Conservation (phyloP, 1,140 invertebrate species). For the Phymastichus coffea region DNA sequence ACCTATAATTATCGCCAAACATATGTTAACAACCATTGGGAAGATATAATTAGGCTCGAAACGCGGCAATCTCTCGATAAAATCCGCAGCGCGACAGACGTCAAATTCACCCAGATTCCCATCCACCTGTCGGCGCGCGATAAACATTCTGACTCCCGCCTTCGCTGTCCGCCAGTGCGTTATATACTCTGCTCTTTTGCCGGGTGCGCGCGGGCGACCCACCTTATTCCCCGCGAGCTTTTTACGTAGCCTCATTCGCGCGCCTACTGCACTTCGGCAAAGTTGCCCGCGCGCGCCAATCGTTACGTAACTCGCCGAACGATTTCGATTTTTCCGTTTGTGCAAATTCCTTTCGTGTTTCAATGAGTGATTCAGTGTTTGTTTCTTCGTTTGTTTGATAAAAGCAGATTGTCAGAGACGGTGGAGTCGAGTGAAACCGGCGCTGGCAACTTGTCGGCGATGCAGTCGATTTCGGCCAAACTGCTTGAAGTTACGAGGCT, state of each 20-base stretch:
- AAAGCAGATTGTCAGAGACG: conserved; percentile 4
- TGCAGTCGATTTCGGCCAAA: conserved; percentile 66
- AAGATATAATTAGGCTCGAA: too few relatives aligned
- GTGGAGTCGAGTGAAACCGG: not conserved
- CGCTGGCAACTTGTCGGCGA: conserved; percentile 60
- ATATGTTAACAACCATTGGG: too few relatives aligned
- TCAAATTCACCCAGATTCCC: not conserved
- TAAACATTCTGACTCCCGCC: not conserved
- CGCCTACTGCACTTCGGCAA: not conserved
- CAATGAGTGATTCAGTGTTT: too few relatives aligned
- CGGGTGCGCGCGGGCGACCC: conserved; percentile 20
- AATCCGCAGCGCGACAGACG: too few relatives aligned
- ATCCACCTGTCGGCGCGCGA: too few relatives aligned
- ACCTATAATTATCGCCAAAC: too few relatives aligned
- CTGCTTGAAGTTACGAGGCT: conserved; percentile 66
- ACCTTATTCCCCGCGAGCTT: conserved; percentile 1
- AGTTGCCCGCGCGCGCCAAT: not conserved
- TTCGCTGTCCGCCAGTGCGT: too few relatives aligned
- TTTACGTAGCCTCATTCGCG: conserved; percentile 6
- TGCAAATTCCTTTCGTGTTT: too few relatives aligned
- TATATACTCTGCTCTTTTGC: too few relatives aligned
- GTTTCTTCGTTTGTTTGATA: not conserved
- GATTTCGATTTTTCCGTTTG: too few relatives aligned
- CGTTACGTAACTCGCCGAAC: not conserved
- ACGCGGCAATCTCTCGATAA: too few relatives aligned